A percentile compares a stretch with the other conserved stretches of the same genome.
These are phyloP conservation scores for Procavia capensis DNA, from an alignment of 2,113 vertebrate species.

Conservation along the genomic window DNA sequence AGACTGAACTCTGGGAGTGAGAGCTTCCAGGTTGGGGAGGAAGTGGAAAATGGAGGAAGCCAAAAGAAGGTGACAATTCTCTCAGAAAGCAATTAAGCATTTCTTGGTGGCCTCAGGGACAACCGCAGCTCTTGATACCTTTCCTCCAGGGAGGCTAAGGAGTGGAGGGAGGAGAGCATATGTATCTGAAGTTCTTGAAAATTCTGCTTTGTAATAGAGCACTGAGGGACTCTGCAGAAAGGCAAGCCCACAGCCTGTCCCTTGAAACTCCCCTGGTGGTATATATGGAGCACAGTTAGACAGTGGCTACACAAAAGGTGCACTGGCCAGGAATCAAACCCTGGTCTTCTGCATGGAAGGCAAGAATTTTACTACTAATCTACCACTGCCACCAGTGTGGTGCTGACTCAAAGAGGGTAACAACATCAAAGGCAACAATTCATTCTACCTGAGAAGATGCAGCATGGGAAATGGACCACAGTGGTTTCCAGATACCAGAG, in stretches of 20 bases:
- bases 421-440: neutral
- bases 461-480: neutral
- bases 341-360: neutral
- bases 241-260: neutral
- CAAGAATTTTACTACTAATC: neutral
- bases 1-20: neutral
- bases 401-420: neutral
- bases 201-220: neutral
- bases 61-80: constrained; percentile 61
- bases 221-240: neutral
- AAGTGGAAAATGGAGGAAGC: neutral
- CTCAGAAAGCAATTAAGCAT: constrained; percentile 75
- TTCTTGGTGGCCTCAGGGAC: constrained; percentile 56
- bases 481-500: neutral
- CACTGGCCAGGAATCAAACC: neutral
- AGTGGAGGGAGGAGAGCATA: neutral
- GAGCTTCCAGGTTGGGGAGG: neutral
- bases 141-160: neutral
- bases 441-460: neutral
- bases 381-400: neutral
- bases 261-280: neutral
- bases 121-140: neutral
- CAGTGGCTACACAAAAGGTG: neutral
- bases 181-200: neutral
- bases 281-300: too few relatives aligned